Conservation (phyloP, 2,888 invertebrate species). For the Anaspis maculata region DNA sequence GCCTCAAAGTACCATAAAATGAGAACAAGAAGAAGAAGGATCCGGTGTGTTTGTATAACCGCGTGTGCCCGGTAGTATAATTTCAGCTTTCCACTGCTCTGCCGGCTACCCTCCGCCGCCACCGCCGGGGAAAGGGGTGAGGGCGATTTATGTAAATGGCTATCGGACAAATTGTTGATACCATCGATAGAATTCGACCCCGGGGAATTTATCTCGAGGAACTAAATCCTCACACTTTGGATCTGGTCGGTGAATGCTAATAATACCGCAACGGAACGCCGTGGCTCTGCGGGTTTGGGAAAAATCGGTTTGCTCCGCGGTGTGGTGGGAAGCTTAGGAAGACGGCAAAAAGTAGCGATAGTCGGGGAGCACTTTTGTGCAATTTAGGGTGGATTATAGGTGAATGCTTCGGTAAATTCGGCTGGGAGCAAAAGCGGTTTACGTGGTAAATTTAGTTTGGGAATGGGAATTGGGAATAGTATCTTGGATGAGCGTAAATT, state of each 20-base stretch:
- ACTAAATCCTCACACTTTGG: slow-evolving; percentile 24
- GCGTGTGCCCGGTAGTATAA: slow-evolving; percentile 16
- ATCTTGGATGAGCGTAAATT: too few relatives aligned
- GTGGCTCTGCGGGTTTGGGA: background rate
- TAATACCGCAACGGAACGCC: slow-evolving; percentile 3
- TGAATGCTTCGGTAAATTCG: too few relatives aligned
- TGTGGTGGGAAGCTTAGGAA: too few relatives aligned
- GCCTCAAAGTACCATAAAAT: slow-evolving; percentile 8
- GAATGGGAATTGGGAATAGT: too few relatives aligned
- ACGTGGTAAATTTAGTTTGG: too few relatives aligned
- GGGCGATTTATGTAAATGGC: slow-evolving; percentile 27
- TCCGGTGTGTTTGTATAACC: slow-evolving; percentile 10
- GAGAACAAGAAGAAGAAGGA: too few relatives aligned
- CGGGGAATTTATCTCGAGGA: slow-evolving; percentile 20
- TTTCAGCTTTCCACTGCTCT: slow-evolving; percentile 16
- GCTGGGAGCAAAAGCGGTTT: too few relatives aligned
- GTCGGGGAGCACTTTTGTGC: too few relatives aligned
- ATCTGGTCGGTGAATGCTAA: slow-evolving; percentile 18
- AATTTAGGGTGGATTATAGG: too few relatives aligned
- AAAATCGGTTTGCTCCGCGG: slow-evolving; percentile 6
- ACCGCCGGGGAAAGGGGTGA: too few relatives aligned
- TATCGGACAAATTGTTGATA: slow-evolving; percentile 28
- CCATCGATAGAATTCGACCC: slow-evolving; percentile 25
- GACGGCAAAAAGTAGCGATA: too few relatives aligned
- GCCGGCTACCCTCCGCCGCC: too few relatives aligned